These are phyloP conservation scores for Catocala fraxini DNA, from an alignment of 2,888 invertebrate species.

Conservation along the genomic window DNA sequence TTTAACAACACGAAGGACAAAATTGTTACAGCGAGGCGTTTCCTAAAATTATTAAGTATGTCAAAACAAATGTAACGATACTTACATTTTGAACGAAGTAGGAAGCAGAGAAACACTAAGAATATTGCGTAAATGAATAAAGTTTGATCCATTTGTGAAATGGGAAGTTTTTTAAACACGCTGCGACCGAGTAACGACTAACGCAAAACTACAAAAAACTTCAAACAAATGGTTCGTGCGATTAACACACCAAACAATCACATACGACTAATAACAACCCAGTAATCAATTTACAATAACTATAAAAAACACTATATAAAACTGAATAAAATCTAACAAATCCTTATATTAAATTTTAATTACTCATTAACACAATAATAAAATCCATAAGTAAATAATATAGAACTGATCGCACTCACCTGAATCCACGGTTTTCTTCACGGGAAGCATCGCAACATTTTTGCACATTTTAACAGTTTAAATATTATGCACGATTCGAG, in stretches of 20 bases:
- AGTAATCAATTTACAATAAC: slow-evolving; percentile 14
- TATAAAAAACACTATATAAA: slow-evolving; percentile 4
- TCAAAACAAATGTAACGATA: background rate
- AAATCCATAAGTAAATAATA: background rate
- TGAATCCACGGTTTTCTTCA: slow-evolving; percentile 67
- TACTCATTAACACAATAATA: background rate
- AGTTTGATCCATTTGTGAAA: slow-evolving; percentile 30
- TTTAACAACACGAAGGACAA: slow-evolving; percentile 24
- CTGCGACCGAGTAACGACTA: slow-evolving; percentile 23
- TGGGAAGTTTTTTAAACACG: slow-evolving; percentile 22
- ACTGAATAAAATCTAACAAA: background rate
- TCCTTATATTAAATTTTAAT: background rate
- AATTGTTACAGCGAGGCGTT: background rate
- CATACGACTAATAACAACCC: slow-evolving; percentile 21
- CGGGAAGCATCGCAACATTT: slow-evolving; percentile 71
- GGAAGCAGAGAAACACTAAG: slow-evolving; percentile 24
- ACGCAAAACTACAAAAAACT: slow-evolving; percentile 29
- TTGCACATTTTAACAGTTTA: slow-evolving; percentile 69
- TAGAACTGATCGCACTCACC: slow-evolving; percentile 60
- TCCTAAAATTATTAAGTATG: slow-evolving; percentile 6
- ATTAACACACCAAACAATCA: slow-evolving; percentile 20
- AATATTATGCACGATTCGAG: slow-evolving; percentile 39
- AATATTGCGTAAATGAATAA: slow-evolving; percentile 20
- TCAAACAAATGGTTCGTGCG: slow-evolving; percentile 27
- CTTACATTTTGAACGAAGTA: slow-evolving; percentile 46